Conservation (phyloP, 2,113 vertebrate genomes). For the Trichechus manatus region DNA sequence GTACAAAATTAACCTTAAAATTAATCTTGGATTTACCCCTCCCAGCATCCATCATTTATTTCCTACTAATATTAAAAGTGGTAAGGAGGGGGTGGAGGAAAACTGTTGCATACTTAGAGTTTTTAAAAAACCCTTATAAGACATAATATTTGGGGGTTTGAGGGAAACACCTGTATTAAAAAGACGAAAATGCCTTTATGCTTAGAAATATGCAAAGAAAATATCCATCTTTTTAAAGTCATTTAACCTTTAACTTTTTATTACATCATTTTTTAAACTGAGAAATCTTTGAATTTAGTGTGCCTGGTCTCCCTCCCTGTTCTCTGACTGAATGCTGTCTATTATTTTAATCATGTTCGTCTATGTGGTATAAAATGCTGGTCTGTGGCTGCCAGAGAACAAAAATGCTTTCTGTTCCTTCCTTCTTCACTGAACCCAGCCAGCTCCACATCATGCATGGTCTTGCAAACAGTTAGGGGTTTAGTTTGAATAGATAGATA, state of each 20-base stretch:
- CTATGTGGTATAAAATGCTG: conserved; percentile 20
- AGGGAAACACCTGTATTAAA: background rate
- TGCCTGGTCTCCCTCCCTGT: background rate
- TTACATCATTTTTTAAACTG: background rate
- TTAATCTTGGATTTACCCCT: conserved; percentile 27
- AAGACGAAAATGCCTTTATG: conserved; percentile 29
- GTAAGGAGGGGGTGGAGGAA: background rate
- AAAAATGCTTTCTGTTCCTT: conserved; percentile 66
- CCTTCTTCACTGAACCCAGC: conserved; percentile 71
- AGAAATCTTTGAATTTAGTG: conserved; percentile 29
- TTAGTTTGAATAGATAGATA: conserved; percentile 88
- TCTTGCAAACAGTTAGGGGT: conserved; percentile 68
- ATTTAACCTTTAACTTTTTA: background rate
- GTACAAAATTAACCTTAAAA: conserved; percentile 37
- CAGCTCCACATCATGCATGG: conserved; percentile 36
- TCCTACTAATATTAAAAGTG: background rate
- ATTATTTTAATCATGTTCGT: conserved; percentile 68
- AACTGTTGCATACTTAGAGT: background rate
- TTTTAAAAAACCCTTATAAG: background rate
- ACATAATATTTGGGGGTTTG: background rate
- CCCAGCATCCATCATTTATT: background rate
- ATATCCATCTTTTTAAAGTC: conserved; percentile 2
- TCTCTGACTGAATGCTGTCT: conserved; percentile 64
- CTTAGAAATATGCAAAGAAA: conserved; percentile 55
- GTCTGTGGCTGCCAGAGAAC: conserved; percentile 49